Conservation (phyloP, 2,113 vertebrate genomes). For the Variabilichromis moorii region DNA sequence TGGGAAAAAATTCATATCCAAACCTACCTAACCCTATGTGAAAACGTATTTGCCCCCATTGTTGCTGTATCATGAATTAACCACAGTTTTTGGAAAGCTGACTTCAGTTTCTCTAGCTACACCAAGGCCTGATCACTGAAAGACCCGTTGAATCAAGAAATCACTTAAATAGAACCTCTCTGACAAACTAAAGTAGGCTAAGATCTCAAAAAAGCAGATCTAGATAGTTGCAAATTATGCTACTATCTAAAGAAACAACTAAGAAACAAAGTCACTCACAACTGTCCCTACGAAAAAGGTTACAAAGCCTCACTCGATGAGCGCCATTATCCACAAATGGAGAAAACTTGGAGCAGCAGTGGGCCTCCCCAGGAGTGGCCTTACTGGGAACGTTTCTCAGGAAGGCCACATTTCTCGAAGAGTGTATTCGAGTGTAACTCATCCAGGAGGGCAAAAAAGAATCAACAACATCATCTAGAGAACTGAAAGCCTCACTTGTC, state of each 20-base stretch:
- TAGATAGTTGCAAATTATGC: not conserved
- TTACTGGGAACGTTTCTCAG: not conserved
- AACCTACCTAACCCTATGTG: not conserved
- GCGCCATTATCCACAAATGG: not conserved
- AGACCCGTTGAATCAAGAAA: not conserved
- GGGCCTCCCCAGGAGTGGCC: not conserved
- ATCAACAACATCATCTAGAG: not conserved
- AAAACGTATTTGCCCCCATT: not conserved
- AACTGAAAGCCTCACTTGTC: not conserved
- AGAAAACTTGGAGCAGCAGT: not conserved
- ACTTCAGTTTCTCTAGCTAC: not conserved
- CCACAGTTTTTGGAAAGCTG: not conserved
- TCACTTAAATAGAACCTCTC: not conserved
- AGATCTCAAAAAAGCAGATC: not conserved
- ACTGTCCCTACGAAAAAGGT: not conserved
- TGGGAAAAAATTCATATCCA: not conserved
- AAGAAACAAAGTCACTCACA: not conserved
- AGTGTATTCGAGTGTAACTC: fast-evolving
- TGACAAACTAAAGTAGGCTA: not conserved
- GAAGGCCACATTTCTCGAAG: not conserved
- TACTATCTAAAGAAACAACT: not conserved
- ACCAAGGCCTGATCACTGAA: not conserved
- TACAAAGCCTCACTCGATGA: not conserved
- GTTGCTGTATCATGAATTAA: not conserved
- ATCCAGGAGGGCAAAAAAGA: not conserved